Conservation (phyloP, 2,888 invertebrate species). For the Acronicta leporina region DNA sequence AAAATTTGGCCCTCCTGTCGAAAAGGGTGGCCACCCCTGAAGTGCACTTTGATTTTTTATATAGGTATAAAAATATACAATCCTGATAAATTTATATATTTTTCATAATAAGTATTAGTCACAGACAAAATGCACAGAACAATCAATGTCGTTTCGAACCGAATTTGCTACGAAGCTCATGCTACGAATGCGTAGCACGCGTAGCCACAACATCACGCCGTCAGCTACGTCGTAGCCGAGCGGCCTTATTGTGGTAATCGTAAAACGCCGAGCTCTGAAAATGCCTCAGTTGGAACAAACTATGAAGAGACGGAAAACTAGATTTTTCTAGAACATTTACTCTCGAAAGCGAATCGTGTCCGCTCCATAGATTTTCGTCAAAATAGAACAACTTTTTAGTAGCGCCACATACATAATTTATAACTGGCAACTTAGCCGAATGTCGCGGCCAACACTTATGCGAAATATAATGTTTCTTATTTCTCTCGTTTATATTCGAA, state of each 20-base stretch:
- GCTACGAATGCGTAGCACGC: constrained; percentile 27
- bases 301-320: not conserved
- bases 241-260: not conserved
- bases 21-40: too few relatives aligned
- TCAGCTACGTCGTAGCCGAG: constrained; percentile 33
- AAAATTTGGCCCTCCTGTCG: too few relatives aligned
- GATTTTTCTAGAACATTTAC: constrained; percentile 3
- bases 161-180: not conserved
- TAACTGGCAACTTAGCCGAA: constrained; percentile 14
- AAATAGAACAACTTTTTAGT: constrained; percentile 27
- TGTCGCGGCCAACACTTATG: constrained; percentile 14
- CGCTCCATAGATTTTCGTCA: constrained; percentile 24
- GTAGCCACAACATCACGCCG: constrained; percentile 10
- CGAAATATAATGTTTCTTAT: constrained; percentile 30
- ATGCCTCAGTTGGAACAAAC: not conserved
- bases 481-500: constrained; percentile 16
- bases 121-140: not conserved
- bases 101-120: too few relatives aligned
- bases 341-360: constrained; percentile 28
- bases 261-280: not conserved
- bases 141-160: not conserved
- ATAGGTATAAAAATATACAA: too few relatives aligned
- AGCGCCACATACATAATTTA: constrained; percentile 36
- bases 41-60: too few relatives aligned
- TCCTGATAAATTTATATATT: too few relatives aligned